These are phyloP conservation scores for Progne subis DNA, from an alignment of 2,113 vertebrate genomes.

Conservation along the genomic window DNA sequence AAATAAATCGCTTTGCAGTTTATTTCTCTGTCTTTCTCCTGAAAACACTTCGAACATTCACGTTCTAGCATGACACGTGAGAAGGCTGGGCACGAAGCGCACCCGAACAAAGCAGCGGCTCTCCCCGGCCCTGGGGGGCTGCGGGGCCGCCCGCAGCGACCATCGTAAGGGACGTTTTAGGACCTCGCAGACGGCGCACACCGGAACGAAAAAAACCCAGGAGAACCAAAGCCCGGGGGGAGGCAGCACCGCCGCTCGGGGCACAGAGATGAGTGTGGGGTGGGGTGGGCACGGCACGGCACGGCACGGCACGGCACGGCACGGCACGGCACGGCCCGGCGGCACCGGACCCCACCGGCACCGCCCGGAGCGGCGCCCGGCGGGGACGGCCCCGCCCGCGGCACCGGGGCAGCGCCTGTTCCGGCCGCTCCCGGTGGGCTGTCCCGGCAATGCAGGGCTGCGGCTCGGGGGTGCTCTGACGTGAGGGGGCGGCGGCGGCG, in stretches of 20 bases:
- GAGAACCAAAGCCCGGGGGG: rapidly evolving
- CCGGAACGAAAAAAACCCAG: rapidly evolving
- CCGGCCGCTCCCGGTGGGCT: too few species aligned
- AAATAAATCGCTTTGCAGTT: background rate
- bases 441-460: too few species aligned
- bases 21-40: background rate
- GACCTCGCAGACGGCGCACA: background rate
- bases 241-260: background rate
- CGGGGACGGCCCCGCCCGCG: too few species aligned
- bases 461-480: too few species aligned
- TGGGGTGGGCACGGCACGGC: too few species aligned
- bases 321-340: too few species aligned
- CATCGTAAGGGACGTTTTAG: rapidly evolving
- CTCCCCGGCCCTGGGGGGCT: background rate
- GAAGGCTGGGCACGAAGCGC: background rate
- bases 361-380: too few species aligned
- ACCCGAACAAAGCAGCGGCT: background rate
- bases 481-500: too few species aligned
- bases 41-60: rapidly evolving
- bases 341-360: too few species aligned
- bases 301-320: too few species aligned
- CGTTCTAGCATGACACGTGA: background rate
- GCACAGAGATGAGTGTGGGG: rapidly evolving
- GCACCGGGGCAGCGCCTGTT: too few species aligned
- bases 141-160: background rate